Evolutionary conservation across 2,888 invertebrate genomes (phyloP).

Genomic region (Notodonta ziczac): DNA sequence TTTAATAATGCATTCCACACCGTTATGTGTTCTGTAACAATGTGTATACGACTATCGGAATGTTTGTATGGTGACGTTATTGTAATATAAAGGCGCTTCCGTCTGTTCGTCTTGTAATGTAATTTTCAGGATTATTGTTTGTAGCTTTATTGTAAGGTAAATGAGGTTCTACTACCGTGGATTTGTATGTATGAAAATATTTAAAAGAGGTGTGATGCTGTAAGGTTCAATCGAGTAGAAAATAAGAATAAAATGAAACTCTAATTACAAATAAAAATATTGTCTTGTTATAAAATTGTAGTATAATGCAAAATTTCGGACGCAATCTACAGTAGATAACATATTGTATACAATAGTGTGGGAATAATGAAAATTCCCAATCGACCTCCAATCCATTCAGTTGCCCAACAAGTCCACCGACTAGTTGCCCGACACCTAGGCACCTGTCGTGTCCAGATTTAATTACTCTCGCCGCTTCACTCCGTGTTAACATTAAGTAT

Average conservation of each 20-base stretch:
- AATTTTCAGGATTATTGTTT: neutral
- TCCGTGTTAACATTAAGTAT: conserved; percentile 58
- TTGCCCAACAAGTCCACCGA: neutral
- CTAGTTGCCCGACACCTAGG: neutral
- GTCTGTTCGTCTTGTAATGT: neutral
- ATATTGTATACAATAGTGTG: too few species aligned
- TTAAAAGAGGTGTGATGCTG: too few species aligned
- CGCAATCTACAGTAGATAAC: too few species aligned
- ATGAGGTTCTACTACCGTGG: too few species aligned
- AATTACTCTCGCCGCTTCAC: conserved; percentile 17
- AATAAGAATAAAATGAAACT: too few species aligned
- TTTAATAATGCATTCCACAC: conserved; percentile 45
- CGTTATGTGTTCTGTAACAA: conserved; percentile 21
- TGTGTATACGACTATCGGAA: neutral
- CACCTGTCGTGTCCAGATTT: neutral
- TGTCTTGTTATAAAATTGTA: too few species aligned
- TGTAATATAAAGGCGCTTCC: neutral
- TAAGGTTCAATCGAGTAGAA: too few species aligned
- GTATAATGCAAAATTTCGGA: too few species aligned
- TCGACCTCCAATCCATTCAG: neutral
- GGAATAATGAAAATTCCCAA: too few species aligned
- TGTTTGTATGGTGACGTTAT: neutral
- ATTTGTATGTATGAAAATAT: too few species aligned
- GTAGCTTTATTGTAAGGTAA: too few species aligned
- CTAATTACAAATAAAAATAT: too few species aligned